Base-by-base conservation (phyloP, 2,797 vertebrate genomes). In the Oryzias sinensis region DNA sequence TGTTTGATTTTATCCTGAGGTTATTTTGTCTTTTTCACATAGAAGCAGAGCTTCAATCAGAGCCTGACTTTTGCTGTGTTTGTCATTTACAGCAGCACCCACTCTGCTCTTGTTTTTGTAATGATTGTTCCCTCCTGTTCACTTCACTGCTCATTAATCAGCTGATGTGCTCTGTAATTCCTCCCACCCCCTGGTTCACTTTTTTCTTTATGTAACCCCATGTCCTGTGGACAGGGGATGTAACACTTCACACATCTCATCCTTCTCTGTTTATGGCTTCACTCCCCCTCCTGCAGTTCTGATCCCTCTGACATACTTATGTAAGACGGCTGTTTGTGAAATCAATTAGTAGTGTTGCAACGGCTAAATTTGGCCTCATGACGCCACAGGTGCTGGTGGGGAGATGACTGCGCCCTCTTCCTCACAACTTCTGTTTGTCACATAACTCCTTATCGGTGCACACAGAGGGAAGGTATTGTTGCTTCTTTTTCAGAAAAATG, bases 301-400 rank as follows among this genome's bases (percentile, higher is more conserved):
- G 42, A 55, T 74, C 62, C 50, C 58, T 33, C 41, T 57, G 59
- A 58, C 57, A 13, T 49, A 51, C 76, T 88, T 78, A 82, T 69
- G 72, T 68, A 80, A 84, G 72, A 53, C 47, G 61, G 70, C 76
- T 68, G 59, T 17, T 70, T 57, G 65, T 70, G 76, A 85, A 86
- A 81, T 87, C 80, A 84, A 85, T 86, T 77, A 76, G 54, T 59
- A 45, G 75, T 64, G 51, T 64, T 46, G 74, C 81, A 70, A 72
- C 4, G 0, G 53, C 77, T 86, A 76, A 72, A 81, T 79, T 72
- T 72, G 72, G 62, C 62, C 17, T 56, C 9, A 48, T 83, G 79
- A 84, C 44, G 63, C 72, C 42, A 55, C 24, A 2, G 60, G 60
- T 61, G 50, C 63, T 3, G n/a, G 41, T 73, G 72, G 65, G 80